phyloP scores from a whole-genome alignment of 1,140 invertebrate species.

The Aphis gossypii region DNA sequence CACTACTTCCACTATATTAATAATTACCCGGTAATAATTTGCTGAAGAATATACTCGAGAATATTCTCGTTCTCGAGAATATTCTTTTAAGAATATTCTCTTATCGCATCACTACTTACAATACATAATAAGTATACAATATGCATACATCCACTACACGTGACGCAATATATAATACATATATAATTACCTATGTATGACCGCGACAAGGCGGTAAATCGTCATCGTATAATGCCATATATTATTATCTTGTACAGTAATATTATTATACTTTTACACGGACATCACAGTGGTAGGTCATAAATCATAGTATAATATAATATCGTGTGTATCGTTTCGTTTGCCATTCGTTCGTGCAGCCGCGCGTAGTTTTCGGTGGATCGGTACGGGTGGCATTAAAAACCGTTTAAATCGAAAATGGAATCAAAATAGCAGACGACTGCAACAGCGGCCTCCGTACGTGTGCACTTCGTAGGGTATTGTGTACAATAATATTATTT shows the following conservation, averaged over 20 bases:
- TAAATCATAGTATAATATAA: slow-evolving; percentile 13
- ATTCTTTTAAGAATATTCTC: too few species aligned
- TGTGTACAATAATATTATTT: neutral
- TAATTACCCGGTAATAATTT: too few species aligned
- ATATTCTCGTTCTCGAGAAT: too few species aligned
- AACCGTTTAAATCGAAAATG: slow-evolving; percentile 41
- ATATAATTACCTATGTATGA: neutral
- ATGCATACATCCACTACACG: neutral
- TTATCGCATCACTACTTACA: too few species aligned
- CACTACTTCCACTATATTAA: too few species aligned
- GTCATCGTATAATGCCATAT: neutral
- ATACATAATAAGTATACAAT: neutral
- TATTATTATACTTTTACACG: neutral
- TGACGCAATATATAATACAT: neutral
- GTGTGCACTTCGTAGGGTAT: neutral
- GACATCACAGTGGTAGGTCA: neutral
- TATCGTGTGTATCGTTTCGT: neutral
- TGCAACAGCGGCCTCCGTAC: neutral
- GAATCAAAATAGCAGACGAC: neutral
- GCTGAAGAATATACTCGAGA: too few species aligned
- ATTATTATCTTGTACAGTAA: neutral
- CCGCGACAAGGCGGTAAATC: neutral
- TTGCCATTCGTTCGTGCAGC: neutral
- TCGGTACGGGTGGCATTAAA: neutral
- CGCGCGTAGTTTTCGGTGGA: neutral